Evolutionary conservation across 2,113 vertebrate genomes (phyloP), one percentile per base, ranked within the genome.

Genomic region (Gobio gobio): DNA sequence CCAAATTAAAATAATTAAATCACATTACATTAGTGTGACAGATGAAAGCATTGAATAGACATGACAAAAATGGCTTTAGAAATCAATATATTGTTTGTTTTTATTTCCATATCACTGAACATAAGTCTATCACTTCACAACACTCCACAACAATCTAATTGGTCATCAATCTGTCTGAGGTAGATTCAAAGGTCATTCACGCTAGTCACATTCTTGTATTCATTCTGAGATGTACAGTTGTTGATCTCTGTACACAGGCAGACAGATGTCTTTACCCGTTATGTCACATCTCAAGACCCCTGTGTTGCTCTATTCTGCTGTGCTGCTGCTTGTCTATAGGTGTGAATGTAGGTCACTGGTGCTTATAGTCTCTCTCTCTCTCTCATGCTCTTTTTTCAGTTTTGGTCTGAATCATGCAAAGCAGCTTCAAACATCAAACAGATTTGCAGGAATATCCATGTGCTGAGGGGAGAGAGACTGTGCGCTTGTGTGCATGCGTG

Each of bases 321-420:
- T 2, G 8, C 47, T 76, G 54, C 29, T 54, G 10, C 78, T 51
- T 68, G 20, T 85, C 45, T 70, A 29, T 68, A n/a, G 45, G 61
- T 68, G 61, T 54, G 22, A 85, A 88, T 83, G 73, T 85, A 85
- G 87, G 83, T 78, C 87, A 88, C 56, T 73, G 8, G 58, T 83
- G 43, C 64, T 64, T 78, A 73, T 54, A 56, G 58, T 54, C 82
- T 33, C 43, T 63, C 68, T 56, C 22, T 47, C 45, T 47, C 45
- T 47, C 45, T 47, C 59, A n/a, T 45, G 13, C 43, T 22, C 33
- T 81, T 61, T 59, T 59, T 49, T 36, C 47, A n/a, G 63, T 63
- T 40, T 59, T 61, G 45, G 5, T 78, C 51, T 77, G 56, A 87
- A 84, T 84, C 82, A 80, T 83, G 76, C 58, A 81, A 77, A 87